Conservation (phyloP, 1,140 invertebrate genomes). For the Brachionus angularis region DNA sequence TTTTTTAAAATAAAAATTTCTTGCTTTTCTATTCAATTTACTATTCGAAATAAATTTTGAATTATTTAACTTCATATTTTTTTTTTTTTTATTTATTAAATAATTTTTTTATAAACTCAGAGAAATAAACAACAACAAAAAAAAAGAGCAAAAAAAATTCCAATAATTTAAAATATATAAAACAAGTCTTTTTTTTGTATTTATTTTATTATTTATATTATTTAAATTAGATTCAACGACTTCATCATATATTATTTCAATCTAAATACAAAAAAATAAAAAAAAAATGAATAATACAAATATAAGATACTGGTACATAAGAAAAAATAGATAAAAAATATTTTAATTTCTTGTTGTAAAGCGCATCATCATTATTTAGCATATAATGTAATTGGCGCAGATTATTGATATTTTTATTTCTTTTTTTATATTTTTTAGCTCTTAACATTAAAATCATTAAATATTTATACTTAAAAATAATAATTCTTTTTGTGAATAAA, state of each 20-base stretch:
- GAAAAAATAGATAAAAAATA: neutral
- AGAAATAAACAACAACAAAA: neutral
- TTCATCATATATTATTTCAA: neutral
- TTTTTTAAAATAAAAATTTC: constrained; percentile 12
- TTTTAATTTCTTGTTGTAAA: constrained; percentile 6
- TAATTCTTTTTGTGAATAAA: neutral
- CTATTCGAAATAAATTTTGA: neutral
- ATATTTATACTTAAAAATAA: too few relatives aligned
- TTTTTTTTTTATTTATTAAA: neutral
- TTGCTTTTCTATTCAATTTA: neutral
- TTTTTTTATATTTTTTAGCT: too few relatives aligned
- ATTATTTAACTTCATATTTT: constrained; percentile 32
- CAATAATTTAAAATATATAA: too few relatives aligned
- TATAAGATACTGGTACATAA: neutral
- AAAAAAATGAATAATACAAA: neutral
- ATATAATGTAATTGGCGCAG: too few relatives aligned
- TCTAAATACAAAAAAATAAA: neutral
- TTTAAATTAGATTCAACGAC: neutral
- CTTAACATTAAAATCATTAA: too few relatives aligned
- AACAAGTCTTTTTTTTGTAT: too few relatives aligned
- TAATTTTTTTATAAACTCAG: neutral
- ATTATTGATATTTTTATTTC: too few relatives aligned
- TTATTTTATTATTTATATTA: too few relatives aligned
- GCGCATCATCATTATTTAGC: too few relatives aligned
- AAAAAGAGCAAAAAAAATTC: too few relatives aligned